Conservation (phyloP, 2,888 invertebrate species). For the Perithous albicinctus region DNA sequence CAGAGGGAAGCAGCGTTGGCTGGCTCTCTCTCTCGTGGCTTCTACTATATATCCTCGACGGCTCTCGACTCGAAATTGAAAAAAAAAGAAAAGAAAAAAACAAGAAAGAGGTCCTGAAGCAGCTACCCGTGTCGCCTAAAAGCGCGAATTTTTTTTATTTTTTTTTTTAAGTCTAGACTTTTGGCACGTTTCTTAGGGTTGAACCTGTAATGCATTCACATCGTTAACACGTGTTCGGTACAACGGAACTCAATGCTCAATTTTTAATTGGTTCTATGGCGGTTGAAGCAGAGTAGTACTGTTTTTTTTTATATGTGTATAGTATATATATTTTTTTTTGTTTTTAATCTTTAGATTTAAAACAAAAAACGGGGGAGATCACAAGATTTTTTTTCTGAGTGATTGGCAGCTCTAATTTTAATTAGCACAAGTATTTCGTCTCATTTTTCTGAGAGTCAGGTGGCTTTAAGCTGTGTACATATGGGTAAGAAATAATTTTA, state of each 20-base stretch:
- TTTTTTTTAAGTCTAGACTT: constrained; percentile 25
- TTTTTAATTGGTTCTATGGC: not conserved
- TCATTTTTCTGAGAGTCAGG: no score
- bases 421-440: no score
- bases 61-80: constrained; percentile 42
- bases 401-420: no score
- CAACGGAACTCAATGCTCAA: constrained; percentile 6
- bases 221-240: constrained; percentile 28
- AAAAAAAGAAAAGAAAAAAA: constrained; percentile 38
- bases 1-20: constrained; percentile 1
- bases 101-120: constrained; percentile 28
- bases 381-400: no score
- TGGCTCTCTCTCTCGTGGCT: constrained; percentile 16
- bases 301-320: no score
- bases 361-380: no score
- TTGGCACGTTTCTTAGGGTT: not conserved
- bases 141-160: not conserved
- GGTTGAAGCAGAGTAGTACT: no score
- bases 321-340: no score
- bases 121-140: constrained; percentile 19
- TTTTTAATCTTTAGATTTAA: no score
- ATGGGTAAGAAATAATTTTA: no score
- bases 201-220: not conserved
- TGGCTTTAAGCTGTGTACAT: no score
- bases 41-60: constrained; percentile 30